Percentiles rank a stretch among this genome's conserved stretches.
Evolutionary conservation across 2,113 vertebrate genomes (phyloP).

Genomic region (Irena cyanogastra): DNA sequence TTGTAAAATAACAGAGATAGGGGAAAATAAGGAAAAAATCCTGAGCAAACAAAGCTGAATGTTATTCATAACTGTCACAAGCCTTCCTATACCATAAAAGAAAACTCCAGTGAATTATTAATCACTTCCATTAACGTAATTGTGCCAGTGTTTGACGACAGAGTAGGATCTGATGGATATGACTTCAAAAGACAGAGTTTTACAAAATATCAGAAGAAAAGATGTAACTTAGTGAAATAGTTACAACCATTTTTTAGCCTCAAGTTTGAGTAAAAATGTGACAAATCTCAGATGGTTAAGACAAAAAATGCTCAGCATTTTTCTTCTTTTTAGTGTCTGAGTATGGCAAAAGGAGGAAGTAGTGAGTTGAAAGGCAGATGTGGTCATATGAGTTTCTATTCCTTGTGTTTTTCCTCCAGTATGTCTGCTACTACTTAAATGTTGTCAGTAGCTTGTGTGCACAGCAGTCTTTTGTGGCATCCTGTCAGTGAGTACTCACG

Average conservation of each 20-base stretch:
- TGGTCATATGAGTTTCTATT: not conserved
- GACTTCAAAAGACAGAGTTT: not conserved
- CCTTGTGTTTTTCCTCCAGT: not conserved
- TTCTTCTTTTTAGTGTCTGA: not conserved
- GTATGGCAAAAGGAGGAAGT: not conserved
- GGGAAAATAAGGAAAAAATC: slow-evolving; percentile 53
- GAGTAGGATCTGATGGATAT: not conserved
- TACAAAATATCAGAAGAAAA: not conserved
- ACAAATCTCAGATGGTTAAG: not conserved
- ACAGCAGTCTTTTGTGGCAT: not conserved
- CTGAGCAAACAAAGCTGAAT: slow-evolving; percentile 35
- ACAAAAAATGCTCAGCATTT: not conserved
- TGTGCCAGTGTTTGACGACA: not conserved
- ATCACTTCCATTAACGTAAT: slow-evolving; percentile 59
- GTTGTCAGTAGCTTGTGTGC: not conserved
- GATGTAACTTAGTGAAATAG: not conserved
- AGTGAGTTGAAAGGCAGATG: not conserved
- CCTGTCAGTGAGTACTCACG: not conserved
- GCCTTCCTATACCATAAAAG: not conserved
- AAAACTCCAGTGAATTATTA: slow-evolving; percentile 67
- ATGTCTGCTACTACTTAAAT: not conserved
- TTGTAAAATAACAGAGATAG: slow-evolving; percentile 56
- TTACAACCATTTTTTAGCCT: not conserved
- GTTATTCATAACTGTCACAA: slow-evolving; percentile 40
- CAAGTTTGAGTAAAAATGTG: not conserved